These are phyloP conservation scores for Pollenia labialis DNA, from an alignment of 2,888 invertebrate genomes.

Conservation along the genomic window DNA sequence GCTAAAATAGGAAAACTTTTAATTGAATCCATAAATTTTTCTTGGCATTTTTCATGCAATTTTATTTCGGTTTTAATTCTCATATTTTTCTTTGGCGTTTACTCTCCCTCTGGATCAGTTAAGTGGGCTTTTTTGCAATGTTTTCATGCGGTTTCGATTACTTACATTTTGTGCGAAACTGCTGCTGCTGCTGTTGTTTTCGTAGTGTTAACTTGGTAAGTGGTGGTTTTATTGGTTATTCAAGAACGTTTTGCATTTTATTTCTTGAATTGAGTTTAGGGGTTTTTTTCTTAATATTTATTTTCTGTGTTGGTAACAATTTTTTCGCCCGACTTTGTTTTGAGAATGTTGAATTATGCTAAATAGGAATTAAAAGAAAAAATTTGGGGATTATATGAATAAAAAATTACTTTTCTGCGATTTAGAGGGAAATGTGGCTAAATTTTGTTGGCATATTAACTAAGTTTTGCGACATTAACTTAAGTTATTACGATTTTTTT, in stretches of 20 bases:
- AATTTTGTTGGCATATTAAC: too few relatives aligned
- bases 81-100: neutral
- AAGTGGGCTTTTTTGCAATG: neutral
- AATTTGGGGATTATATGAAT: too few relatives aligned
- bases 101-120: neutral
- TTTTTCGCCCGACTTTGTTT: conserved; percentile 15
- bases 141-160: conserved; percentile 13
- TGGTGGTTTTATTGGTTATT: conserved; percentile 55
- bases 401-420: too few relatives aligned
- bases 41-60: conserved; percentile 60
- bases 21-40: conserved; percentile 75
- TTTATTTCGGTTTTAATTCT: conserved; percentile 36
- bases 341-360: conserved; percentile 40
- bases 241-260: conserved; percentile 19
- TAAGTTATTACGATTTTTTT: too few relatives aligned
- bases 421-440: too few relatives aligned
- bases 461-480: too few relatives aligned
- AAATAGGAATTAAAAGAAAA: conserved; percentile 13
- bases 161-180: conserved; percentile 11
- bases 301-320: neutral
- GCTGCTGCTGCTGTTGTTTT: conserved; percentile 25
- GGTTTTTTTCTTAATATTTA: conserved; percentile 3
- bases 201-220: conserved; percentile 44
- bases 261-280: conserved; percentile 19
- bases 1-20: conserved; percentile 73